These are phyloP conservation scores for Vireo griseus DNA, from an alignment of 2,797 vertebrate species.

Conservation along the genomic window DNA sequence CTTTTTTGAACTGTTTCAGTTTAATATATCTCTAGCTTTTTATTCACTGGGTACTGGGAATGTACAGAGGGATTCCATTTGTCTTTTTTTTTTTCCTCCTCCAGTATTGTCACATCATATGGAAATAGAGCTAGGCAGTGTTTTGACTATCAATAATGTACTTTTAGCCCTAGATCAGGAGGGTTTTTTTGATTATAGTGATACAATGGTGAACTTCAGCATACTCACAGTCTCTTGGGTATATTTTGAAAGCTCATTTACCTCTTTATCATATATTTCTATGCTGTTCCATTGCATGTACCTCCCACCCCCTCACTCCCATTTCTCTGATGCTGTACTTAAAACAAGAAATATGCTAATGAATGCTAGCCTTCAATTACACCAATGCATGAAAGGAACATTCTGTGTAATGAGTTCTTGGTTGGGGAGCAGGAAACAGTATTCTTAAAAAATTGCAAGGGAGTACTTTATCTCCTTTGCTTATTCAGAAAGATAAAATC, in stretches of 20 bases:
- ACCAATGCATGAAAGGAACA: not conserved
- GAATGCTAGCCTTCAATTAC: not conserved
- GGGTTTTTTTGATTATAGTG: not conserved
- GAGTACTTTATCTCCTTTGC: not conserved
- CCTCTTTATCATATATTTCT: not conserved
- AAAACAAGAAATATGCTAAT: not conserved
- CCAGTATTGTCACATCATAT: not conserved
- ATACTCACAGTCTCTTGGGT: not conserved
- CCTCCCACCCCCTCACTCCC: not conserved
- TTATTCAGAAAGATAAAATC: not conserved
- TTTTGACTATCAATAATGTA: not conserved
- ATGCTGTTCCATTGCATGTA: not conserved
- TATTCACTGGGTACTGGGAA: not conserved
- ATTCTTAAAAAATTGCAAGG: not conserved
- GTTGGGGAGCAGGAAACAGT: fast-evolving
- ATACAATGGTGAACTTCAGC: not conserved
- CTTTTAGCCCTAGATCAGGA: not conserved
- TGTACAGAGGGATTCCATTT: not conserved
- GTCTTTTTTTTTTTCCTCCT: not conserved
- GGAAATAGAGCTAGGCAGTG: not conserved
- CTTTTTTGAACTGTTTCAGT: not conserved
- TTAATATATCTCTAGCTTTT: not conserved
- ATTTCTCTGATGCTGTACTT: not conserved
- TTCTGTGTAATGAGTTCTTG: not conserved
- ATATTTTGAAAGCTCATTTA: slow-evolving; percentile 7